These are phyloP conservation scores for Leptura quadrifasciata DNA, from an alignment of 2,888 invertebrate species.

Conservation along the genomic window DNA sequence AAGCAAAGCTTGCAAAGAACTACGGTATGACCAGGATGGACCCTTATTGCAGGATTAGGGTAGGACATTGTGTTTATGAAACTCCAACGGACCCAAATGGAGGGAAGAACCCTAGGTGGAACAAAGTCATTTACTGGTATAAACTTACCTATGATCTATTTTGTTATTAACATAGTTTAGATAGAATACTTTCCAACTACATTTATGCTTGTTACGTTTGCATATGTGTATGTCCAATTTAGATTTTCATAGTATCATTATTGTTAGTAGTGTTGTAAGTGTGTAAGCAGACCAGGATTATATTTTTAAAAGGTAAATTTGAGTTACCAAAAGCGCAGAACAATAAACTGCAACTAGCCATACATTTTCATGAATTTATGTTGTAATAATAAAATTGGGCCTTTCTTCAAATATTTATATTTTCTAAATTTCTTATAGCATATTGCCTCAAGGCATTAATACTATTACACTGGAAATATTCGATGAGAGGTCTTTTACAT, in stretches of 20 bases:
- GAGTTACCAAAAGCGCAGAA: too few species aligned
- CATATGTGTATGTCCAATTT: too few species aligned
- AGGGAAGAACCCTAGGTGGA: conserved; percentile 96
- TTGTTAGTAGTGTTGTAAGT: too few species aligned
- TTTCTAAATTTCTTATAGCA: conserved; percentile 74
- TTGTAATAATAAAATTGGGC: too few species aligned
- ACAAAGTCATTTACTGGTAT: conserved; percentile 94
- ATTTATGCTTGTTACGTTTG: too few species aligned
- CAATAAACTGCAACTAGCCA: too few species aligned
- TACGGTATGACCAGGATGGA: conserved; percentile 97
- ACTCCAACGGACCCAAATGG: conserved; percentile 96
- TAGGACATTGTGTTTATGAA: conserved; percentile 96
- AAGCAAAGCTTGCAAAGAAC: conserved; percentile 95
- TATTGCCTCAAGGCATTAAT: conserved; percentile 91
- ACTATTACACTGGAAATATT: conserved; percentile 94
- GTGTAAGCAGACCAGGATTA: too few species aligned
- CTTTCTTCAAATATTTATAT: not conserved
- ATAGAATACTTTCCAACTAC: too few species aligned
- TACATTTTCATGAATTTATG: too few species aligned
- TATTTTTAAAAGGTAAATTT: too few species aligned
- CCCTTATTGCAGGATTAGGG: conserved; percentile 93
- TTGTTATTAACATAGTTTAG: too few species aligned
- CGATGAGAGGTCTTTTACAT: conserved; percentile 97
- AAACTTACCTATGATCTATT: conserved; percentile 54
- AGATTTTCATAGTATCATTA: too few species aligned